Evolutionary conservation across 2,888 invertebrate species (phyloP), one percentile per base, ranked within the genome.

Genomic region (Petrophora chlorosata): DNA sequence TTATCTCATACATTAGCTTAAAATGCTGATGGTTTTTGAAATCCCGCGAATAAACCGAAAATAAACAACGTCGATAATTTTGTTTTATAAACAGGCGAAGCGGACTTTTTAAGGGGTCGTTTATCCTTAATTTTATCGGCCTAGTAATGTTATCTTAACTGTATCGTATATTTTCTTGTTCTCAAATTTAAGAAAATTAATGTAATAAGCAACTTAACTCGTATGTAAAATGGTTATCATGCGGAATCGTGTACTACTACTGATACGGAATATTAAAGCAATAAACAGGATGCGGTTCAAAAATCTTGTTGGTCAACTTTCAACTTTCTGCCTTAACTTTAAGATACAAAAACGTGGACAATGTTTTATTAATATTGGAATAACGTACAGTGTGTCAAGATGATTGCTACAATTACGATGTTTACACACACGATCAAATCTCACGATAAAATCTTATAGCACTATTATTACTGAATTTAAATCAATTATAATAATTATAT

Each of bases 401-500:
- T 56, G 46, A 61, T 61, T 53, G 58, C 55, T 62, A 59, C 68
- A 73, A 73, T 73, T 73, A 82, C 67, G 62, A 66, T 85, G 82
- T 88, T 85, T 85, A 86, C 79, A 79, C 69, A 67, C 70, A 67
- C 45, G 58, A 72, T 69, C 65, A 56, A 67, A 65, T 70, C 62
- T 62, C 45, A 53, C 68, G 79, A 82, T 82, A 74, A 65, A 61
- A 82, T 81, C 83, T 64, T 47, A 38, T 61, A 61, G 65, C 70
- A 72, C 77, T 72, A 70, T 73, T 69, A 84, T 86, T 86, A 85
- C 81, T 79, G 79, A 78, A 85, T 86, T 87, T 82, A 85, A 86
- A 84, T 86, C 88, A 86, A 89, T 89, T 87, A 87, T 81, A 76
- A 67, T 84, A 82, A 87, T 87, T 85, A 84, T 79, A 75, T 79